phyloP scores from a whole-genome alignment of 2,888 invertebrate genomes.

The Epirrhoe alternata region DNA sequence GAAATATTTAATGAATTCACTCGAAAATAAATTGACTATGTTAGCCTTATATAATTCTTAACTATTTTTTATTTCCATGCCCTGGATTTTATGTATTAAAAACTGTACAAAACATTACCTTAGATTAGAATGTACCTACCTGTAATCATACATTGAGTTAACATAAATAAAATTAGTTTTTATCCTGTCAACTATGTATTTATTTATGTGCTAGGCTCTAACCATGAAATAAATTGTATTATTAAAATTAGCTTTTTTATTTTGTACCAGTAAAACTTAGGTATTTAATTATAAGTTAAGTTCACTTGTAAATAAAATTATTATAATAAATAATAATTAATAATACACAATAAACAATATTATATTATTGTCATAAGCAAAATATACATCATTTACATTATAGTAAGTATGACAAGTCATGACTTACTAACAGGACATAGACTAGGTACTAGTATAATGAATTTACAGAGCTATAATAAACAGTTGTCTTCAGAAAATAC shows the following conservation, averaged over 20 bases:
- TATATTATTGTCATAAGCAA: no score
- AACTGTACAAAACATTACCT: constrained; percentile 77
- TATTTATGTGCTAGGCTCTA: constrained; percentile 79
- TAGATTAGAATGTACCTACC: constrained; percentile 62
- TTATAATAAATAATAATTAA: no score
- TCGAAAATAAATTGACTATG: constrained; percentile 61
- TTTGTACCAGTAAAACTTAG: background rate
- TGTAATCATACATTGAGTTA: constrained; percentile 74
- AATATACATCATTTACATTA: no score
- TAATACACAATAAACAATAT: no score
- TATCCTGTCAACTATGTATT: constrained; percentile 72
- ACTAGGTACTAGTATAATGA: no score
- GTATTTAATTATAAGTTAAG: no score
- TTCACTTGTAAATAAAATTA: no score
- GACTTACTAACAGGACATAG: no score
- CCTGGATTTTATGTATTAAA: constrained; percentile 51
- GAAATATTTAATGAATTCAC: constrained; percentile 60
- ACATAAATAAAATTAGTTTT: constrained; percentile 70
- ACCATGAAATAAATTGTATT: constrained; percentile 81
- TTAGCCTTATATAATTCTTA: constrained; percentile 65
- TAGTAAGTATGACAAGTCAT: no score
- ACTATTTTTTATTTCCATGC: constrained; percentile 49
- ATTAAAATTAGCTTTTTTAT: constrained; percentile 54
- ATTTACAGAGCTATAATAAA: no score
- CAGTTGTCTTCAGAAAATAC: no score